Percentiles rank a stretch among this genome's conserved stretches.
phyloP scores from a whole-genome alignment of 2,797 vertebrate species.

The Channallabes apus region DNA sequence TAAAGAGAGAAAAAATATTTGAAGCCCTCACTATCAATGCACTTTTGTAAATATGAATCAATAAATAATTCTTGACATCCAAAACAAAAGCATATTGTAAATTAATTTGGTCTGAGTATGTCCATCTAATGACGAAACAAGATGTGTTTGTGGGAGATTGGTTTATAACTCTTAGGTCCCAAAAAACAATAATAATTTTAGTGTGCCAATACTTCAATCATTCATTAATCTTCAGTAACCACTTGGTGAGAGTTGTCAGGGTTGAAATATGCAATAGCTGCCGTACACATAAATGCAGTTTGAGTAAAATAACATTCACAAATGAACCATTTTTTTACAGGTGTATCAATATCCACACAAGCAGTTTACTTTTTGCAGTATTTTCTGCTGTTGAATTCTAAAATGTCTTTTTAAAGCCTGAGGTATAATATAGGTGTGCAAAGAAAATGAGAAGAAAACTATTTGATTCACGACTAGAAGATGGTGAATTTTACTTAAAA shows the following conservation, averaged over 20 bases:
- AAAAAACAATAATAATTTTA: neutral
- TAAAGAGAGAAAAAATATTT: constrained; percentile 71
- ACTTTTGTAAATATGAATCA: constrained; percentile 65
- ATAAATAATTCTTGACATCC: constrained; percentile 60
- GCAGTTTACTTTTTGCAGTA: neutral
- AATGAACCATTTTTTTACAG: neutral
- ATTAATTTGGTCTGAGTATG: neutral
- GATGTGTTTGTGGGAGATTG: constrained; percentile 12
- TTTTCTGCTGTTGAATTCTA: neutral
- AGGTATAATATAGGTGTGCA: neutral
- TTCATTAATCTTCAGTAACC: neutral
- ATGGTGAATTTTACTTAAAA: neutral
- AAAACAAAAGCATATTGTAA: constrained; percentile 28
- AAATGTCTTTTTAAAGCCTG: neutral
- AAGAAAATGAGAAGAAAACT: neutral
- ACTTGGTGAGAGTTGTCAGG: neutral
- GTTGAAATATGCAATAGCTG: neutral
- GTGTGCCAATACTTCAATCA: neutral
- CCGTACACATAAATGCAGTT: neutral
- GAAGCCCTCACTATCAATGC: constrained; percentile 70
- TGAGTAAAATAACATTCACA: neutral
- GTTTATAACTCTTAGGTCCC: neutral
- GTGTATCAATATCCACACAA: neutral
- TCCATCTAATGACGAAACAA: neutral
- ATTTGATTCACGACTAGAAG: neutral